Evolutionary conservation across 2,888 invertebrate genomes (phyloP), one percentile per base, ranked within the genome.

Genomic region (Macrosoma leucophasiata): DNA sequence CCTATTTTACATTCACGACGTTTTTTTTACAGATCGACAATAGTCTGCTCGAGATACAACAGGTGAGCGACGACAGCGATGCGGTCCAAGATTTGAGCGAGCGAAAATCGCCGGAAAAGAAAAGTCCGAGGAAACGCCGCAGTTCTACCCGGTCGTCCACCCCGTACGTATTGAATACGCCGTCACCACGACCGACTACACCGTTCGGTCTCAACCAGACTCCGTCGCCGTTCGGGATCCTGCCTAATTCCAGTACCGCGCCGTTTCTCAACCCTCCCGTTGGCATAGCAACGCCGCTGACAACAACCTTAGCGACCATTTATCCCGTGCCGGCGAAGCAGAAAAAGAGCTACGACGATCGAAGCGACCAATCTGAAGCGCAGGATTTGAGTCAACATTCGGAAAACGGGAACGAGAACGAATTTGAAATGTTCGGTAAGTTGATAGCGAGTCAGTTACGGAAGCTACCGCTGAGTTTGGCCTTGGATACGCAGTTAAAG

Each of bases 371-470:
- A 41, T 61, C 65, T 7, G 81, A 82, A 41, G 78, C 82, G 12
- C 82, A 84, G 49, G 82, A 84, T 52, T 54, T 84, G 46, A 82
- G 81, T 50, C 82, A 82, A 56, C 77, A 79, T 57, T 68, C 79
- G 11, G 84, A 84, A 43, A 72, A 64, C 41, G 78, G 70, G 15
- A 81, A 76, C 45, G 84, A 84, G 43, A 84, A 82, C 42, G 84
- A 84, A 53, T 84, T 82, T 28, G 82, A 82, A 53, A 84, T 84
- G 84, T 84, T 84, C 41, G 84, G 79, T 19, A 82, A 82, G 55
- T 50, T 82, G 48, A 84, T 84, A 36, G 77, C 84, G 13, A 84
- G 81, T 51, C 84, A 84, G 50, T 52, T 84, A 46, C 58, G 82
- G 44, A 85, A 82, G 56, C 52, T 77, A 52, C 77, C 84, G 19